phyloP scores from a whole-genome alignment of 2,113 vertebrate species.

The Lonchura striata region DNA sequence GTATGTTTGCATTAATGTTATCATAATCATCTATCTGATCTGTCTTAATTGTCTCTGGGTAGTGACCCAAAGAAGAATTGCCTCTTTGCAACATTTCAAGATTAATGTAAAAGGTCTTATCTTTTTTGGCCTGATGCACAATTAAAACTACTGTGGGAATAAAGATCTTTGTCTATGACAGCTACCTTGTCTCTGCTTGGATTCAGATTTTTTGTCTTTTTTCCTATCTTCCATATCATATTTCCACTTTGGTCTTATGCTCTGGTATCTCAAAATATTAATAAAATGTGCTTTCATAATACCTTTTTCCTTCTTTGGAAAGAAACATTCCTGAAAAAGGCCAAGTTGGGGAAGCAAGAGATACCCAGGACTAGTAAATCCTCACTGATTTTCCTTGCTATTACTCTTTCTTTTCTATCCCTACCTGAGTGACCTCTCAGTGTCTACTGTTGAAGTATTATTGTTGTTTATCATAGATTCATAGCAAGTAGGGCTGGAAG shows the following conservation, averaged over 20 bases:
- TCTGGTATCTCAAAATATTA: background rate
- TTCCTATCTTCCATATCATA: background rate
- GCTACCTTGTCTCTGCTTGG: background rate
- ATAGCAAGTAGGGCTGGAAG: constrained; percentile 7
- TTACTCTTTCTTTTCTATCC: background rate
- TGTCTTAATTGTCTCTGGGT: background rate
- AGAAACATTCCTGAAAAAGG: background rate
- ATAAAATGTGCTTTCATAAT: background rate
- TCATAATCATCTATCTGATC: background rate
- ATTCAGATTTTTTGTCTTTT: background rate
- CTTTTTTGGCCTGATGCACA: background rate
- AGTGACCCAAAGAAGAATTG: background rate
- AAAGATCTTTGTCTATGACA: background rate
- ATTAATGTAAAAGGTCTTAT: background rate
- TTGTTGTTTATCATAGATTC: background rate
- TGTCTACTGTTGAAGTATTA: background rate
- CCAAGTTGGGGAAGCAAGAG: background rate
- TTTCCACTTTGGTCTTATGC: background rate
- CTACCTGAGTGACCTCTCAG: background rate
- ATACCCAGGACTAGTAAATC: background rate
- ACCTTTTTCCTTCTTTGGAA: background rate
- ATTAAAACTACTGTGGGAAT: background rate
- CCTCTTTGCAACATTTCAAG: background rate
- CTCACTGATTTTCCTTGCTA: background rate
- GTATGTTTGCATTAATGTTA: background rate